phyloP scores from a whole-genome alignment of 2,888 invertebrate species.

The Erebia epiphron region DNA sequence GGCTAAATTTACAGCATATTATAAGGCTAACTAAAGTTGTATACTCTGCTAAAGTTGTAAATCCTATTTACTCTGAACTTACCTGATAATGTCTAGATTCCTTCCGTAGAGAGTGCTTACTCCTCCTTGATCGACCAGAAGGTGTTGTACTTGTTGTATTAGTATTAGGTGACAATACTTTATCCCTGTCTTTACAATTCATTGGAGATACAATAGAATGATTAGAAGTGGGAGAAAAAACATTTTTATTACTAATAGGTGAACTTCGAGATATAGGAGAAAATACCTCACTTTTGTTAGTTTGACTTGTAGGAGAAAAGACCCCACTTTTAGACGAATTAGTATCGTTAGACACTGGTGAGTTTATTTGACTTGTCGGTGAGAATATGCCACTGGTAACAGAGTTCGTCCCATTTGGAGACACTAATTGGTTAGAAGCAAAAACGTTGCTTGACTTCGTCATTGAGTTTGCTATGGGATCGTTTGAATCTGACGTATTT shows the following conservation, averaged over 20 bases:
- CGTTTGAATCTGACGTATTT: conserved; percentile 68
- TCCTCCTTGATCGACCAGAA: conserved; percentile 81
- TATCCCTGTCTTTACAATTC: conserved; percentile 72
- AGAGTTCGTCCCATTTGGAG: conserved; percentile 78
- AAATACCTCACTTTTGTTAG: conserved; percentile 76
- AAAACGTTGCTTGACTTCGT: conserved; percentile 70
- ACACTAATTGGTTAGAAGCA: conserved; percentile 72
- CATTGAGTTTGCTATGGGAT: conserved; percentile 69
- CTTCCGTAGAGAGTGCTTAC: conserved; percentile 84
- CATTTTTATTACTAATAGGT: conserved; percentile 73
- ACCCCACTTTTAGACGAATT: conserved; percentile 80
- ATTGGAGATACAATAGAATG: conserved; percentile 73
- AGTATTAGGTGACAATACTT: conserved; percentile 72
- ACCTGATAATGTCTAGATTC: conserved; percentile 89
- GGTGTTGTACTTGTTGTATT: conserved; percentile 81
- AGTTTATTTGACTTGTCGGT: conserved; percentile 80
- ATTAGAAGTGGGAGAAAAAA: conserved; percentile 76
- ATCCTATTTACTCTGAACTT: conserved; percentile 45
- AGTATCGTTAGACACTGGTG: conserved; percentile 78
- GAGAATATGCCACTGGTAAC: conserved; percentile 81
- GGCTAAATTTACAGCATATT: conserved; percentile 32
- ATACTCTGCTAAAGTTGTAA: conserved; percentile 23
- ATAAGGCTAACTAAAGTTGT: conserved; percentile 18
- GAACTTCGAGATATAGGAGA: conserved; percentile 77
- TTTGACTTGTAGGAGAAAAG: conserved; percentile 79